Base-by-base conservation (phyloP, 1,140 invertebrate genomes). In the Mercenaria mercenaria region DNA sequence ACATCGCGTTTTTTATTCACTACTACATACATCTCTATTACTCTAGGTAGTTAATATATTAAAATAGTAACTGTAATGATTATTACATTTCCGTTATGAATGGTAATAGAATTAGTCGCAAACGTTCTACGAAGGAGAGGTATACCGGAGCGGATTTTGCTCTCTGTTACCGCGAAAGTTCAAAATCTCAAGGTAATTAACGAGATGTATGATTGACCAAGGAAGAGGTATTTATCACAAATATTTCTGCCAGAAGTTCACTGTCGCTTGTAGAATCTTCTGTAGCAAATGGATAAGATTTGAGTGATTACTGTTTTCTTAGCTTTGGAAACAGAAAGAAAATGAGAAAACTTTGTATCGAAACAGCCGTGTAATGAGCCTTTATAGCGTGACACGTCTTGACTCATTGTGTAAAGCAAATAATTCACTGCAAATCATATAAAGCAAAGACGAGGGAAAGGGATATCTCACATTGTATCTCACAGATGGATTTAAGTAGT, bases 181-280 rank as follows among this genome's bases (percentile, higher is more conserved):
- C n/a, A n/a, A n/a, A n/a, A n/a, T n/a, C n/a, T n/a, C 13, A 34
- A 52, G 43, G 43, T 50, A 77, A 77, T 77, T 77, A 77, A 77
- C 41, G 26, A 32, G 39, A 41, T 52, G 39, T 50, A 50, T 34
- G 43, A 77, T 29, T 77, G 74, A 77, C 74, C 74, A 77, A 4
- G 43, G 43, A 39, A 8, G 41, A 41, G 29, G 2, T 77, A 77
- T 77, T 39, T 18, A 34, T n/a, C 23, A 39, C n/a, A 74, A 43
- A n/a, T 29, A 8, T 23, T 26, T 8, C 26, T 26, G 23, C 43
- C 43, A 47, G 32, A 8, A 34, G 32, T 67, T 67, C 61, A 67
- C 29, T 67, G 61, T 10, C 13, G 61, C 61, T 67, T 34, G n/a
- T n/a, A n/a, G 32, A 20, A 29, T 67, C 11, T 67, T 29, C 29